phyloP scores from a whole-genome alignment of 2,888 invertebrate genomes.

The Eudasyphora cyanicolor region DNA sequence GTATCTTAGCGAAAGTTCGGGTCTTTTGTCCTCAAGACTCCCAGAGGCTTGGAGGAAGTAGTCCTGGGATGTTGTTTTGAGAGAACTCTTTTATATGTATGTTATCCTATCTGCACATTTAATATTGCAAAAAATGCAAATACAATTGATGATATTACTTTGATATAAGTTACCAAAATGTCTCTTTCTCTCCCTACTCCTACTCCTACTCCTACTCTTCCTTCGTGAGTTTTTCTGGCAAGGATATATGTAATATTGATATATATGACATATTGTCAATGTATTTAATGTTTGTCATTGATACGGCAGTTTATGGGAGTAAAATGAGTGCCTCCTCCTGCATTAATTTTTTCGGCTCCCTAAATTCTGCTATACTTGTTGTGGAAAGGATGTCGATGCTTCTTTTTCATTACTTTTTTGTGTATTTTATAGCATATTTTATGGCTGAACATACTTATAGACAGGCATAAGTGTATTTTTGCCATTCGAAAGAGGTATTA shows the following conservation, averaged over 20 bases:
- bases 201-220: not conserved
- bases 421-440: conserved; percentile 50
- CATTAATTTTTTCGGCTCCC: too few species aligned
- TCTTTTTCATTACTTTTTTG: too few species aligned
- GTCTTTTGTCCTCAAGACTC: too few species aligned
- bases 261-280: conserved; percentile 40
- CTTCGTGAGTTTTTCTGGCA: not conserved
- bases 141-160: not conserved
- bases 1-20: too few species aligned
- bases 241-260: conserved; percentile 16
- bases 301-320: conserved; percentile 21
- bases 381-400: too few species aligned
- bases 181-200: not conserved
- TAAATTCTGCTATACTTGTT: too few species aligned
- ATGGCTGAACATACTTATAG: conserved; percentile 16
- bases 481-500: not conserved
- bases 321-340: too few species aligned
- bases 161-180: not conserved
- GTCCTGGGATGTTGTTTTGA: not conserved
- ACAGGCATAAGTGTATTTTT: not conserved
- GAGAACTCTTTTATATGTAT: too few species aligned
- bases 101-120: conserved; percentile 1
- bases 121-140: conserved; percentile 11
- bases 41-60: not conserved
- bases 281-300: conserved; percentile 44